Evolutionary conservation across 1,140 invertebrate species (phyloP).

Genomic region (Ctenoplectra terminalis): DNA sequence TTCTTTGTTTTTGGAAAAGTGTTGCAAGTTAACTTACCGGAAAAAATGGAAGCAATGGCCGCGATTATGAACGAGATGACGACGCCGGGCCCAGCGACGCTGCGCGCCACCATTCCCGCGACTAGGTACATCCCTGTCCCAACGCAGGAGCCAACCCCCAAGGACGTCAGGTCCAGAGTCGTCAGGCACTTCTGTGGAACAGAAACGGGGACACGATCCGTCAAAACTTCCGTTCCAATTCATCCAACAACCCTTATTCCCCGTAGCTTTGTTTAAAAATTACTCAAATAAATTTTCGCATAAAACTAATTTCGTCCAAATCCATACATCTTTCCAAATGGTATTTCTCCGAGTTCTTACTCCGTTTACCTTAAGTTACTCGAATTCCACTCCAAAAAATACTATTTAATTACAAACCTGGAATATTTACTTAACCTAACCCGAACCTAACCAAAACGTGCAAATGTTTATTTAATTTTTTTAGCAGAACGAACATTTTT

Average conservation of each 20-base stretch:
- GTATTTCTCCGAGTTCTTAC: too few relatives aligned
- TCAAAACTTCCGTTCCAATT: background rate
- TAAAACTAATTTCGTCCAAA: too few relatives aligned
- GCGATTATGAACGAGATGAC: constrained; percentile 95
- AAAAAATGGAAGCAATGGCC: constrained; percentile 95
- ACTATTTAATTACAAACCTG: too few relatives aligned
- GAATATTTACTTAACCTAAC: too few relatives aligned
- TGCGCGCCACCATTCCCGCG: constrained; percentile 94
- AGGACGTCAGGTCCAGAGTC: constrained; percentile 93
- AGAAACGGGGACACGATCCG: background rate
- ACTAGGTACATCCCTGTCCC: constrained; percentile 97
- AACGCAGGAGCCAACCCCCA: constrained; percentile 96
- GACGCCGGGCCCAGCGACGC: constrained; percentile 93
- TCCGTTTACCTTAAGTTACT: too few relatives aligned
- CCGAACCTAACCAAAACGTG: too few relatives aligned
- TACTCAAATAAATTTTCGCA: background rate
- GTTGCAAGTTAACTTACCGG: constrained; percentile 85
- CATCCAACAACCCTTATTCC: background rate
- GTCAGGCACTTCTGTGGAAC: constrained; percentile 93
- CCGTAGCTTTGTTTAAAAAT: background rate
- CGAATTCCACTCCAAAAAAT: too few relatives aligned
- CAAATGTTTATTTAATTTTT: too few relatives aligned
- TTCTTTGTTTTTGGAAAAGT: too few relatives aligned
- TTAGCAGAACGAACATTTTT: too few relatives aligned
- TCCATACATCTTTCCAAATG: too few relatives aligned